Base-by-base conservation (phyloP, 2,888 invertebrate genomes). In the Rosalia funebris region DNA sequence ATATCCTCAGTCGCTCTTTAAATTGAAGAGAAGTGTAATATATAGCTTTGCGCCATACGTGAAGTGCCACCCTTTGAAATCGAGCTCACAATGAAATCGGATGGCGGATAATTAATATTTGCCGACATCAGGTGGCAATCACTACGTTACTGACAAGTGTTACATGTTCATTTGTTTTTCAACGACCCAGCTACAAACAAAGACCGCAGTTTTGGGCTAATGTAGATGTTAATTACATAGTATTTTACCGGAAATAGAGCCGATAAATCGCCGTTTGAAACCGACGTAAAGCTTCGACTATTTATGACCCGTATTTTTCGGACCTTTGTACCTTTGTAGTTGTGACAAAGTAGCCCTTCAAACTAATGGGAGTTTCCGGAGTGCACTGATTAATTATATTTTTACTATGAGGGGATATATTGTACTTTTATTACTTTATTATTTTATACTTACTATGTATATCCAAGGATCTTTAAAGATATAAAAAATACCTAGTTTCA, bases 101-200 rank as follows among this genome's bases (percentile, higher is more conserved):
- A 17, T 10, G 11, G 39, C 11, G 10, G 20, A 42, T 52, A 42
- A 53, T 53, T 53, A 42, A 53, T 53, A 53, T 53, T 53, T 25
- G 17, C 42, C 20, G 32, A 53, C 53, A 37, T 42, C 50, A 50
- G 53, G 41, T 41, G 53, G 42, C 42, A 7, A 31, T 50, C 32
- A 32, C 42, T 25, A 12, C 32, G 42, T 42, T 17, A 31, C 17
- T 17, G 53, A 53, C 42, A 53, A 53, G 31, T 53, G 53, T 42
- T 32, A 42, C 53, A 20, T 53, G 53, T 53, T 42, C 53, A 53
- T 53, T 53, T 42, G 42, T 53, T 53, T 53, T 41, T 16, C 53
- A 32, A 5, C 42, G 25, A 16, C 50, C 50, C 39, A 14, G 25
- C 39, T 39, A 3, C 50, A 39, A 53, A 53, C 53, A 53, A 53